Evolutionary conservation across 2,797 vertebrate genomes (phyloP).

Genomic region (Loris lydekkerianus): DNA sequence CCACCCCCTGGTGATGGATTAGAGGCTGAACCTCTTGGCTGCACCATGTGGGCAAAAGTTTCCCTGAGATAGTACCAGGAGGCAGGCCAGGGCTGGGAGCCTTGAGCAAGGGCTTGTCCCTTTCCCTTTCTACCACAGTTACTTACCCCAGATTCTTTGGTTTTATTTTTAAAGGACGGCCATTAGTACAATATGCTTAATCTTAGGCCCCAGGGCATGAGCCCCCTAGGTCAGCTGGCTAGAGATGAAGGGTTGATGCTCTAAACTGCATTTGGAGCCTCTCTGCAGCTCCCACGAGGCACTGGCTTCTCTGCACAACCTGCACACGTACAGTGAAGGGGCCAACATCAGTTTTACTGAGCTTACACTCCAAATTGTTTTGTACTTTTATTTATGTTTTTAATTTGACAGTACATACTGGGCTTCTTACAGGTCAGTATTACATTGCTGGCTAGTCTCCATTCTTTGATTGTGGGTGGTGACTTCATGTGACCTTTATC

Average conservation of each 20-base stretch:
- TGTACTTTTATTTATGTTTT: background rate
- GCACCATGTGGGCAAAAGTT: background rate
- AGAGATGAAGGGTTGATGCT: background rate
- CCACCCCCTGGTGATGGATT: background rate
- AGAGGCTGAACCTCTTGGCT: background rate
- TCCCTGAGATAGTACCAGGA: background rate
- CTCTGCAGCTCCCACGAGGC: background rate
- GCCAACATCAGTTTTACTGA: background rate
- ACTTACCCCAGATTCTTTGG: background rate
- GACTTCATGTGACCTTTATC: background rate
- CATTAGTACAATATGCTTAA: background rate
- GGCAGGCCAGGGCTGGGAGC: background rate
- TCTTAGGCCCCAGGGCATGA: background rate
- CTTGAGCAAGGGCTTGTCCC: background rate
- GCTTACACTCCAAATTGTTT: background rate
- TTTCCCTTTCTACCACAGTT: too few species aligned
- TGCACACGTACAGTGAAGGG: too few species aligned
- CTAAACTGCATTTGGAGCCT: background rate
- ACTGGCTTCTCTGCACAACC: background rate
- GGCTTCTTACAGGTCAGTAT: background rate
- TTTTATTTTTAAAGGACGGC: background rate
- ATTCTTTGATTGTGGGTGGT: background rate
- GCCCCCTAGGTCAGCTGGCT: background rate
- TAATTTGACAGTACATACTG: background rate
- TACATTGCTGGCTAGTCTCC: background rate